phyloP scores from a whole-genome alignment of 92 coral and sea anemone genomes.

The Paramuricea clavata region DNA sequence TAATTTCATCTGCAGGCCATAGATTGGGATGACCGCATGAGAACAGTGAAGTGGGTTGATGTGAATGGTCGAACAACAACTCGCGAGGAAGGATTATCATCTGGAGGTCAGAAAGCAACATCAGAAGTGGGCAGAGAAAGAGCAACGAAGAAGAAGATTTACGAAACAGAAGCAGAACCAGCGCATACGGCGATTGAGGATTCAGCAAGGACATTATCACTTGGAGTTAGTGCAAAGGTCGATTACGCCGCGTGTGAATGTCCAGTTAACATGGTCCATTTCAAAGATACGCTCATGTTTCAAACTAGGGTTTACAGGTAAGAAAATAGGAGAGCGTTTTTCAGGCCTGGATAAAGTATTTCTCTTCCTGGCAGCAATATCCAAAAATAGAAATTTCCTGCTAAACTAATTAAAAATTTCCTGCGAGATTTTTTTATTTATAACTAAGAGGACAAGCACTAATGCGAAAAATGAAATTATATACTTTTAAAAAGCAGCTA shows the following conservation, averaged over 20 bases:
- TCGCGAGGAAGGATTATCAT: slow-evolving; percentile 70
- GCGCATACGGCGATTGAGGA: slow-evolving; percentile 87
- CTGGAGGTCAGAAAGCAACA: slow-evolving; percentile 66
- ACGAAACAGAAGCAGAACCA: slow-evolving; percentile 95
- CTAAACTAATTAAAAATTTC: too few relatives aligned
- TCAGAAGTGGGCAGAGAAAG: slow-evolving; percentile 49
- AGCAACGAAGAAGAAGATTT: slow-evolving; percentile 90
- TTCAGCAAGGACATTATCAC: slow-evolving; percentile 79
- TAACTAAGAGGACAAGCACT: too few relatives aligned
- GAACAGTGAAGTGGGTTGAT: slow-evolving; percentile 96
- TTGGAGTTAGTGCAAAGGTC: slow-evolving; percentile 83
- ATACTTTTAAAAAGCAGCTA: too few relatives aligned
- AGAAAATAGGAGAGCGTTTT: background rate
- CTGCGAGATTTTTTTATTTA: too few relatives aligned
- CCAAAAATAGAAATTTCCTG: too few relatives aligned
- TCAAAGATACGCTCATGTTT: slow-evolving; percentile 97
- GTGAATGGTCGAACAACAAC: slow-evolving; percentile 56
- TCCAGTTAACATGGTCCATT: slow-evolving; percentile 76
- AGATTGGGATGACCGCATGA: slow-evolving; percentile 99
- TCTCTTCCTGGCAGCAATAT: too few relatives aligned
- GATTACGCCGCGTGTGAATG: slow-evolving; percentile 87
- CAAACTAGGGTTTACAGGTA: slow-evolving; percentile 96
- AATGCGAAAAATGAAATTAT: too few relatives aligned
- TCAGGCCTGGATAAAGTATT: too few relatives aligned
- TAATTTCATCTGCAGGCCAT: slow-evolving; percentile 73